A percentile compares a stretch with the other conserved stretches of the same genome.
These are phyloP conservation scores for Heterohyrax brucei DNA, from an alignment of 2,797 vertebrate genomes.

Conservation along the genomic window DNA sequence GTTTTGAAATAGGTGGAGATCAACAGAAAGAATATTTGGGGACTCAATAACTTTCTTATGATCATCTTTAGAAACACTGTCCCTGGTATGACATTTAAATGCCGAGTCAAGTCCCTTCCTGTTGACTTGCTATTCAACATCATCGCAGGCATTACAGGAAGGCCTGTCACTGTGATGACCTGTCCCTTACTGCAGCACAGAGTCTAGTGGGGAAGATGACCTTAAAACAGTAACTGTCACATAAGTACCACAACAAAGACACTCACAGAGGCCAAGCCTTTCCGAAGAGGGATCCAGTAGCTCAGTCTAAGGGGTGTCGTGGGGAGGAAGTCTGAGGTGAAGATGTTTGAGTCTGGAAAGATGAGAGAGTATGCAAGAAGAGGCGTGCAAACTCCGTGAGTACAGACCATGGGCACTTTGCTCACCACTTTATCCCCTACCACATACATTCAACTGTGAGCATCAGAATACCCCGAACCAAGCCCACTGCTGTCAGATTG, in stretches of 20 bases:
- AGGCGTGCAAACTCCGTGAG: rapidly evolving
- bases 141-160: background rate
- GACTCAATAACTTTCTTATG: background rate
- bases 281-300: background rate
- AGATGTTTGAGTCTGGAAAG: background rate
- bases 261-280: background rate
- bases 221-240: background rate
- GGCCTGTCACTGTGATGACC: background rate
- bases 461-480: no score
- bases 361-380: rapidly evolving
- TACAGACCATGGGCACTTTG: rapidly evolving
- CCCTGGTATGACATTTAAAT: slow-evolving; percentile 5
- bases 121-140: background rate
- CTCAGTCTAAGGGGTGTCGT: background rate
- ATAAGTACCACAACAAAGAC: background rate
- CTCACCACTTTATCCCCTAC: background rate
- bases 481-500: no score
- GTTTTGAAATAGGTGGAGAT: background rate
- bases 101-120: slow-evolving; percentile 3
- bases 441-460: no score
- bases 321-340: background rate
- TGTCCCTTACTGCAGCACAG: background rate
- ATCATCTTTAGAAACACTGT: slow-evolving; percentile 3
- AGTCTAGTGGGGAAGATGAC: background rate
- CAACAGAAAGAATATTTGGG: background rate